These are phyloP conservation scores for Zeuzera pyrina DNA, from an alignment of 2,888 invertebrate genomes.

Conservation along the genomic window DNA sequence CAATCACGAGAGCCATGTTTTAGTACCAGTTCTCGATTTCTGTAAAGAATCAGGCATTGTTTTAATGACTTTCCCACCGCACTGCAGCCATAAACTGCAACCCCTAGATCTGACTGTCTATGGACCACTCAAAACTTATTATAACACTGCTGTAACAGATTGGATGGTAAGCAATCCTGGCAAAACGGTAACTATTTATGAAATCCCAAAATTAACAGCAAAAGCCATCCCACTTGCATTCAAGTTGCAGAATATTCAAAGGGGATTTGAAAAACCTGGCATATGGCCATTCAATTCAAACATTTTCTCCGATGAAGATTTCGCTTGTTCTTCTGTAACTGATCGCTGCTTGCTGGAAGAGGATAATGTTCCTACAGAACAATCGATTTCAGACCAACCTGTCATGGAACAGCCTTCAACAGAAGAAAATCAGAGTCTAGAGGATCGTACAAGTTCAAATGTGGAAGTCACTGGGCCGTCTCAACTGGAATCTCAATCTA, in stretches of 20 bases:
- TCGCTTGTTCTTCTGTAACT: conserved; percentile 14
- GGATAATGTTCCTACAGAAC: conserved; percentile 3
- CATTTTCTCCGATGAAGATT: conserved; percentile 18
- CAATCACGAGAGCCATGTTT: conserved; percentile 17
- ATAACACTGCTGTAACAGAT: conserved; percentile 4
- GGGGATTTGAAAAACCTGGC: conserved; percentile 18
- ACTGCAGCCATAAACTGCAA: conserved; percentile 14
- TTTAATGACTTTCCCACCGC: conserved; percentile 13
- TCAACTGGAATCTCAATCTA: not conserved
- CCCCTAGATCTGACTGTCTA: conserved; percentile 16
- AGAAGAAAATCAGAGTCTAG: conserved; percentile 2
- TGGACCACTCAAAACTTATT: conserved; percentile 17
- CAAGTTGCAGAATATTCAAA: conserved; percentile 15
- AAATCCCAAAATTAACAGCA: conserved; percentile 15
- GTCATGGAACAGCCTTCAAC: conserved; percentile 5
- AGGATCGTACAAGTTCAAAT: conserved; percentile 3
- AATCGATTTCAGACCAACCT: conserved; percentile 7
- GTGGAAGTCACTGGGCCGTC: not conserved
- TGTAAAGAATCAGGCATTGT: conserved; percentile 13
- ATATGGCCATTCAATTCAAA: conserved; percentile 18
- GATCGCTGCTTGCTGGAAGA: conserved; percentile 8
- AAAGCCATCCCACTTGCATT: conserved; percentile 14
- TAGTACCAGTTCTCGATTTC: conserved; percentile 14
- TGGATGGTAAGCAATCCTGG: conserved; percentile 13
- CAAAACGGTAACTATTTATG: conserved; percentile 16